A percentile compares a stretch with the other conserved stretches of the same genome.
Conservation (phyloP, 2,888 invertebrate genomes). For the Hipparchia semele region DNA sequence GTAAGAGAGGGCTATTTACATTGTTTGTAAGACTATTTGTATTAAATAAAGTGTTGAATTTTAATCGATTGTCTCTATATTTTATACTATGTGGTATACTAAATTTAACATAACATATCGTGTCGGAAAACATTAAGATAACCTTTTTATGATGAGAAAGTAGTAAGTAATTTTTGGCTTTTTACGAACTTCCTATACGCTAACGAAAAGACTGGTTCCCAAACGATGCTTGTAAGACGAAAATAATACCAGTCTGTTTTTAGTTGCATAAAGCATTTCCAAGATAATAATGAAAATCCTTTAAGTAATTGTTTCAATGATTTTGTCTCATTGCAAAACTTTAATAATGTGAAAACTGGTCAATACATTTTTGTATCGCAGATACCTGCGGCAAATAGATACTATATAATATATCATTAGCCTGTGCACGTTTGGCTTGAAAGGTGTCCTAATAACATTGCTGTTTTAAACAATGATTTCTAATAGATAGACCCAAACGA, state of each 20-base stretch:
- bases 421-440: no score
- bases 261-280: neutral
- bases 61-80: slow-evolving; percentile 44
- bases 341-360: neutral
- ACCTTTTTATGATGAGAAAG: neutral
- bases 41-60: slow-evolving; percentile 57
- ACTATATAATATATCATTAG: no score
- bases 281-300: neutral
- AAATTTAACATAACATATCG: slow-evolving; percentile 2
- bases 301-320: neutral
- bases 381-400: no score
- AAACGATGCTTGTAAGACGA: no score
- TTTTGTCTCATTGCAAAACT: neutral
- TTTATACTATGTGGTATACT: slow-evolving; percentile 18
- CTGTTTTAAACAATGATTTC: no score
- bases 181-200: neutral
- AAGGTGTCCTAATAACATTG: no score
- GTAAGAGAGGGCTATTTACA: slow-evolving; percentile 51
- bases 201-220: neutral
- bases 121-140: slow-evolving; percentile 21
- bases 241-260: no score
- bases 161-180: neutral
- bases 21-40: slow-evolving; percentile 51
- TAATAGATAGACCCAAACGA: neutral
- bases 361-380: no score